Base-by-base conservation (phyloP, 2,113 vertebrate species). In the Arothron firmamentum region DNA sequence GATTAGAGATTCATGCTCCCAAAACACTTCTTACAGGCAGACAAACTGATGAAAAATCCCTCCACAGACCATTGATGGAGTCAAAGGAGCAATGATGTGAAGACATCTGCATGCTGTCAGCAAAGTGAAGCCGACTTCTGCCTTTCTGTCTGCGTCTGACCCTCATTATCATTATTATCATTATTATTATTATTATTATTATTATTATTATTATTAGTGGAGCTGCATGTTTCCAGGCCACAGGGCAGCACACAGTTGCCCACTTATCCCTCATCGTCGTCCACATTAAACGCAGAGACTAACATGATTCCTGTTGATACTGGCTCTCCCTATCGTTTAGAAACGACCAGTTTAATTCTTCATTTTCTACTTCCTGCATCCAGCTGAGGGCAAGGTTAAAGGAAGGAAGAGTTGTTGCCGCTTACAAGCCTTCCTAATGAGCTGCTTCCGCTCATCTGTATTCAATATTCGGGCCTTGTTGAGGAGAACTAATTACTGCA, bases 401-500 rank as follows among this genome's bases (percentile, higher is more conserved):
- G 52, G 34, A 19, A 19, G 12, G 28, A 34, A 55, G 55, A 21
- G 45, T 9, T 1, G 3, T 4, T 42, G 43, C 57, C 28, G n/a
- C 47, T 61, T 58, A 66, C n/a, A 54, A 51, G 17, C 28, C 12
- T 20, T 53, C 19, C 18, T 73, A 65, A 76, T 54, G 60, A 77
- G 58, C 47, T 20, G 17, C 62, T 70, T 41, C 50, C 38, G 52
- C n/a, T 70, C 68, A 56, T 59, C 23, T 0, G n/a, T 18, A 54
- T 46, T 25, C 13, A 8, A 18, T 50, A 65, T 65, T 21, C 5
- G 9, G 52, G 49, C 58, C 46, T 17, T 6, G 38, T 42, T 58
- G 62, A 19, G 57, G 59, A 60, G 49, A 52, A 13, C 53, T 77
- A 80, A 85, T 81, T 74, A 81, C 61, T 78, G 67, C 67, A 84